phyloP scores from a whole-genome alignment of 2,797 vertebrate genomes.

The Myotis planiceps region DNA sequence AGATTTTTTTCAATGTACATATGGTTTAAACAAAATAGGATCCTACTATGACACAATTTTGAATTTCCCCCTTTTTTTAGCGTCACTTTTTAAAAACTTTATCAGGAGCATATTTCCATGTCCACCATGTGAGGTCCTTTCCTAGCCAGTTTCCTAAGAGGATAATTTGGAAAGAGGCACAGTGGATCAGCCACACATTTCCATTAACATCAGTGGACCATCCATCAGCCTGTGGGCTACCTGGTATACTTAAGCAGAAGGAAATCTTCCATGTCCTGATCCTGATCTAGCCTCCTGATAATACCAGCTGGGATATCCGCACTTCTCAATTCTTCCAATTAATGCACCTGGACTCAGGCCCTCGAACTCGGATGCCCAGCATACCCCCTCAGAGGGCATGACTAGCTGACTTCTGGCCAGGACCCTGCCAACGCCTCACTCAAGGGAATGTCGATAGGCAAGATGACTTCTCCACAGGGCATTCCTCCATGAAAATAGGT shows the following conservation, averaged over 20 bases:
- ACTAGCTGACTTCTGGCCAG: not conserved
- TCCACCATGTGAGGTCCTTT: not conserved
- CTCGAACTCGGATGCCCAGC: not conserved
- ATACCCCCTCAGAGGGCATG: not conserved
- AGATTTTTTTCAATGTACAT: not conserved
- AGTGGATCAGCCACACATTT: not conserved
- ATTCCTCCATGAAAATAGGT: not conserved
- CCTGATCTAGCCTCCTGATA: not conserved
- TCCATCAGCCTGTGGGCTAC: not conserved
- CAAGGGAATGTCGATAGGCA: not conserved
- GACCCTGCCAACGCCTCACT: not conserved
- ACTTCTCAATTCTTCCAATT: not conserved
- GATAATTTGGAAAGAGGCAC: not conserved
- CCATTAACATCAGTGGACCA: not conserved
- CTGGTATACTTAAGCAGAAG: not conserved
- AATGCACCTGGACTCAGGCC: not conserved
- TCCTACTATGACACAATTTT: not conserved
- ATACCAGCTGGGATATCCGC: not conserved
- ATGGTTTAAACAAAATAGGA: not conserved
- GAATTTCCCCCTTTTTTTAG: not conserved
- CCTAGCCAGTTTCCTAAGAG: not conserved
- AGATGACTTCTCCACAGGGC: not conserved
- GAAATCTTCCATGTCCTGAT: not conserved
- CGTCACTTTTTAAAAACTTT: not conserved
- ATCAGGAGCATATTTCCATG: not conserved